These are phyloP conservation scores for Lepidocolaptes lacrymiger DNA, from an alignment of 2,797 vertebrate genomes.

Conservation along the genomic window DNA sequence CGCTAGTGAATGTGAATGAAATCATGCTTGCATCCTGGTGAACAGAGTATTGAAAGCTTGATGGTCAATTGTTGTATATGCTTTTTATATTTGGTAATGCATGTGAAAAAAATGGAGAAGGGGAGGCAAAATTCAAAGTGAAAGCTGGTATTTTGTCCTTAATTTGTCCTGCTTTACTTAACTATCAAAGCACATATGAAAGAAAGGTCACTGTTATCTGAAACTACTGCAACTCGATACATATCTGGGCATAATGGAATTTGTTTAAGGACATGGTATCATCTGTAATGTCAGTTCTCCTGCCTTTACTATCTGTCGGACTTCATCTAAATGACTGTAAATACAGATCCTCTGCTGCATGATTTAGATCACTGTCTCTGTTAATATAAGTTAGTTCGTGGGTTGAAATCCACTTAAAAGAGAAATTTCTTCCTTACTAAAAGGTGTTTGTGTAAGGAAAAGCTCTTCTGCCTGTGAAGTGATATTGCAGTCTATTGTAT, in stretches of 20 bases:
- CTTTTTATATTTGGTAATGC: not conserved
- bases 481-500: not conserved
- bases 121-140: not conserved
- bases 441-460: not conserved
- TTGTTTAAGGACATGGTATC: constrained; percentile 11
- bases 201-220: constrained; percentile 25
- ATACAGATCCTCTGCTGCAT: not conserved
- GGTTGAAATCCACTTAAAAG: not conserved
- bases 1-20: not conserved
- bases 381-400: not conserved
- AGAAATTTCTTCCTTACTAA: not conserved
- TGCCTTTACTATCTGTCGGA: not conserved
- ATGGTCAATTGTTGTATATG: not conserved
- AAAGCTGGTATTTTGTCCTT: constrained; percentile 30
- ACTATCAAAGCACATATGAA: not conserved
- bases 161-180: constrained; percentile 31
- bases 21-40: not conserved
- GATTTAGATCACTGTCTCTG: not conserved
- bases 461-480: not conserved
- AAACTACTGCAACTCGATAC: constrained; percentile 12
- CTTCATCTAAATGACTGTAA: not conserved
- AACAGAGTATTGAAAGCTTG: constrained; percentile 8
- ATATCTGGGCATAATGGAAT: constrained; percentile 8
- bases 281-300: constrained; percentile 35
- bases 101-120: not conserved